Percentiles rank a stretch among this genome's conserved stretches.
phyloP scores from a whole-genome alignment of 2,797 vertebrate genomes.

The Sebastes steindachneri region DNA sequence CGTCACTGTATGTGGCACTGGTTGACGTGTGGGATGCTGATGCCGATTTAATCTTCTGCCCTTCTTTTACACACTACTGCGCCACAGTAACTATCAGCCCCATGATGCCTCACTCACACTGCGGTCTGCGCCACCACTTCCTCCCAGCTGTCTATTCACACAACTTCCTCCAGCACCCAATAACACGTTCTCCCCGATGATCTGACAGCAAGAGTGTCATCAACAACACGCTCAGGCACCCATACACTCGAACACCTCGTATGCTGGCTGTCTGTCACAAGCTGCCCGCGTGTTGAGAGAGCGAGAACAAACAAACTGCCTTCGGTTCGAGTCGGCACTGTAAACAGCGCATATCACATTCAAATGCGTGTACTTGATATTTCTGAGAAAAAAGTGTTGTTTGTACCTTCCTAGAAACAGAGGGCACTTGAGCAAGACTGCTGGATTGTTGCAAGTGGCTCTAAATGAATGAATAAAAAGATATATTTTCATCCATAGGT shows the following conservation, averaged over 20 bases:
- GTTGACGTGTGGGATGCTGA: not conserved
- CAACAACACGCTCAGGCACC: slow-evolving; percentile 40
- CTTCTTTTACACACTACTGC: slow-evolving; percentile 31
- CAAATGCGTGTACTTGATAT: not conserved
- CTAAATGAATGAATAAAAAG: not conserved
- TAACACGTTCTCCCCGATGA: slow-evolving; percentile 32
- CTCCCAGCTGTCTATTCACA: slow-evolving; percentile 72
- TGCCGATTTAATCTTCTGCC: not conserved
- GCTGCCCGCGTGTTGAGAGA: not conserved
- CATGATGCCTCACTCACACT: slow-evolving; percentile 42
- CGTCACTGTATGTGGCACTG: not conserved
- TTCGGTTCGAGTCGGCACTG: not conserved
- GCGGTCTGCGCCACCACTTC: slow-evolving; percentile 67
- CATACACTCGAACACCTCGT: not conserved
- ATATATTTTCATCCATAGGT: not conserved
- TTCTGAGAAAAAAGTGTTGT: slow-evolving; percentile 16
- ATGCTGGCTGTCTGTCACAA: not conserved
- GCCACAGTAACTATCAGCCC: slow-evolving; percentile 16
- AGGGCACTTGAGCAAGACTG: not conserved
- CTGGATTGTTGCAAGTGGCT: not conserved
- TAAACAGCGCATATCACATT: not conserved
- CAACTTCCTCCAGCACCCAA: slow-evolving; percentile 67
- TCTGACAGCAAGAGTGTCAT: slow-evolving; percentile 27
- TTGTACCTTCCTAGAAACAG: slow-evolving; percentile 6
- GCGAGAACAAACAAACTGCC: slow-evolving; percentile 18